A percentile compares a stretch with the other conserved stretches of the same genome.
These are phyloP conservation scores for Pelosia muscerda DNA, from an alignment of 2,888 invertebrate species.

Conservation along the genomic window DNA sequence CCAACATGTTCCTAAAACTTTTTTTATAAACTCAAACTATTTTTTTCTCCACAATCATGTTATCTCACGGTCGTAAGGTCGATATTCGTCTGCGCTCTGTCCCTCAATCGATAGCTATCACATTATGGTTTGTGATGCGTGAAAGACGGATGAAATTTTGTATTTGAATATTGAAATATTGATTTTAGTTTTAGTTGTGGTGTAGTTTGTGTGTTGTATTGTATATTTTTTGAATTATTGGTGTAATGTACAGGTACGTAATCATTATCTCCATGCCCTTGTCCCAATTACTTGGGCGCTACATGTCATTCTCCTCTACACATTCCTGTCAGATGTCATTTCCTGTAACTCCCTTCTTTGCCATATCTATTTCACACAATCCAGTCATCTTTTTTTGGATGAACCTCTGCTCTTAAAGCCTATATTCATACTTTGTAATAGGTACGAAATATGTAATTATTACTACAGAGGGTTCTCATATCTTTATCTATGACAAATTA, in stretches of 20 bases:
- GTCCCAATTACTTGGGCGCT: too few relatives aligned
- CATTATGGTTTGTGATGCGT: slow-evolving; percentile 31
- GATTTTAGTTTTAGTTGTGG: background rate
- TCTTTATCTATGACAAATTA: too few relatives aligned
- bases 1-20: slow-evolving; percentile 44
- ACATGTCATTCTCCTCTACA: too few relatives aligned
- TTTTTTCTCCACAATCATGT: background rate
- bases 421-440: too few relatives aligned
- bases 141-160: slow-evolving; percentile 33
- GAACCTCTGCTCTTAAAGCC: too few relatives aligned
- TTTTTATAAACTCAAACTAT: slow-evolving; percentile 37
- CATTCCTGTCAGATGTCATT: too few relatives aligned
- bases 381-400: too few relatives aligned
- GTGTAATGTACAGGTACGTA: slow-evolving; percentile 11
- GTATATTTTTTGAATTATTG: background rate
- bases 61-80: slow-evolving; percentile 17
- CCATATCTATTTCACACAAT: too few relatives aligned
- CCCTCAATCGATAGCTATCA: slow-evolving; percentile 22
- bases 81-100: slow-evolving; percentile 23
- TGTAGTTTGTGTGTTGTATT: background rate
- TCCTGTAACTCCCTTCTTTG: too few relatives aligned
- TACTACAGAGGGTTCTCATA: too few relatives aligned
- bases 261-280: too few relatives aligned
- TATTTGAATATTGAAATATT: slow-evolving; percentile 18
- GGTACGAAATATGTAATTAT: too few relatives aligned